Base-by-base conservation (phyloP, 2,888 invertebrate species). In the Rhynchonema sp. region DNA sequence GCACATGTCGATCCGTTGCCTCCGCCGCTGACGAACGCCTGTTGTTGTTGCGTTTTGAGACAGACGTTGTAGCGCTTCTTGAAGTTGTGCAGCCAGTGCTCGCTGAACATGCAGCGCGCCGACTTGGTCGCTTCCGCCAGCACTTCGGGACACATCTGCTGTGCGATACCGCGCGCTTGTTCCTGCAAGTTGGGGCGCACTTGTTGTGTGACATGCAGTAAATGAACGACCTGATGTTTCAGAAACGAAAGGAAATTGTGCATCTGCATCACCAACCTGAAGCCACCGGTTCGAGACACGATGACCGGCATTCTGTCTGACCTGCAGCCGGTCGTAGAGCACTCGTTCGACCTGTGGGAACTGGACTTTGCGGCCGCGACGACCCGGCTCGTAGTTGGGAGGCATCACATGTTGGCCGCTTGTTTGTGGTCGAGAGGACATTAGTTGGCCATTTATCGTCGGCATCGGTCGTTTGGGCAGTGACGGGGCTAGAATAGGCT, bases 61-160 rank as follows among this genome's bases (percentile, higher is more conserved):
- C 58, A 57, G 30, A 62, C 59, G 27, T 59, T 59, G 61, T 63
- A 63, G 38, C 63, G 55, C 30, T 61, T 61, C 56, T 63, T 63
- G 61, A 63, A 63, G 59, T 63, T 63, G 56, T 63, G 63, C 49
- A 63, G 59, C 63, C 63, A 63, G 56, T 63, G 63, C 56, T 63
- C 63, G 26, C 55, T 54, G 57, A 63, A 63, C 60, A 61, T 61
- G 59, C 63, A 63, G 2, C 56, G 30, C 13, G 56, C 30, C 1
- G 56, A 38, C 38, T 63, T 63, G 30, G 57, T 60, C 28, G 63
- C 60, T 25, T 61, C 61, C 6, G 57, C 60, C 58, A 62, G 57
- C 53, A 62, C 26, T 20, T 60, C 55, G 6, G 61, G 62, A 46
- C 60, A 60, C 9, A 63, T 57, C n/a, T 56, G 22, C 22, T 57